Conservation (phyloP, 2,797 vertebrate genomes). For the Lithobates sylvaticus region DNA sequence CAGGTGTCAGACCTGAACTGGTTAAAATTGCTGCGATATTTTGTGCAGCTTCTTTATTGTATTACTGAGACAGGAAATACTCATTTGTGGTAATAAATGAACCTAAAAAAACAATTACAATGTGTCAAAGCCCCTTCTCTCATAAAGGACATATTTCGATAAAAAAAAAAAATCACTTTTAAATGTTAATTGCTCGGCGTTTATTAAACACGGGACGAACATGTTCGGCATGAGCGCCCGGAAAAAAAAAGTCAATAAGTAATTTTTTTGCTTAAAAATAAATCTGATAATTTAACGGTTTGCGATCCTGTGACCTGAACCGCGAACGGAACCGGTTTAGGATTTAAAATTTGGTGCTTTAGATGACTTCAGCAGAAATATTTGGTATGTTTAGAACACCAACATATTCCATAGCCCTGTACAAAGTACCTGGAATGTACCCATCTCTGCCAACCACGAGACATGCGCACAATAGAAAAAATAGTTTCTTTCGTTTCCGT, state of each 20-base stretch:
- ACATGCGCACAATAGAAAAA: no score
- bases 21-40: no score
- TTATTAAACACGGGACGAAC: constrained; percentile 13
- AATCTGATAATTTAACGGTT: constrained; percentile 1
- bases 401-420: no score
- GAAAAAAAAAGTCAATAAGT: constrained; percentile 14
- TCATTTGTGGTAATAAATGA: constrained; percentile 80
- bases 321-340: no score
- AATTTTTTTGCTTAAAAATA: neutral
- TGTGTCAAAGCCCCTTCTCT: neutral
- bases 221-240: neutral
- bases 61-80: constrained; percentile 5
- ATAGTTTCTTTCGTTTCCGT: no score
- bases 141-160: constrained; percentile 6
- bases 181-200: neutral
- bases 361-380: no score
- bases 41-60: neutral
- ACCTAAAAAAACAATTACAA: constrained; percentile 73
- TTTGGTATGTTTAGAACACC: no score
- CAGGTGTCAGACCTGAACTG: no score
- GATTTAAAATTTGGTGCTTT: no score
- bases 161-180: constrained; percentile 18
- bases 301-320: no score
- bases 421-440: no score
- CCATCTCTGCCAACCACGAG: no score